Percentiles rank a stretch among this genome's conserved stretches.
Evolutionary conservation across 2,888 invertebrate species (phyloP).

Genomic region (Ecdyonurus torrentis): DNA sequence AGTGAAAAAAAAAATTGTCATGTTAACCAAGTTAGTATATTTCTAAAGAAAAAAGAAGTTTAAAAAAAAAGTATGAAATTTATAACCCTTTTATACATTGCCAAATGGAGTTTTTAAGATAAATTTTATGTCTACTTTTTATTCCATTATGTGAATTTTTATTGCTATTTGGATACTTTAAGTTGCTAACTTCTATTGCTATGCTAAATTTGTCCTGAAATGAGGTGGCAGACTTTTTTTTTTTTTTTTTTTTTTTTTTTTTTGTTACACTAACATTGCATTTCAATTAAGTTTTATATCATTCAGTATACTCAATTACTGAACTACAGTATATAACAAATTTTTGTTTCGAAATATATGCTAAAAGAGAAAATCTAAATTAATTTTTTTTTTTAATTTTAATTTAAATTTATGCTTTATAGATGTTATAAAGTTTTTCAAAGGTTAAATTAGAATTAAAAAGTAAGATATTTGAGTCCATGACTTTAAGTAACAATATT

Average conservation of each 20-base stretch:
- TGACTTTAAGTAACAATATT: background rate
- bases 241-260: background rate
- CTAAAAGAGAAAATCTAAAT: background rate
- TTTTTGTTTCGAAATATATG: background rate
- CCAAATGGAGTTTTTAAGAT: background rate
- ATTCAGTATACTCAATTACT: too few relatives aligned
- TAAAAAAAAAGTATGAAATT: too few relatives aligned
- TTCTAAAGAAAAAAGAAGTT: background rate
- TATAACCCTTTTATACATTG: background rate
- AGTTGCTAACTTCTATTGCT: background rate
- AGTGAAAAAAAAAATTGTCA: background rate
- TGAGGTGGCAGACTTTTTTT: too few relatives aligned
- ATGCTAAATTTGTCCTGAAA: too few relatives aligned
- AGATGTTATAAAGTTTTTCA: background rate
- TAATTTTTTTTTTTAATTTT: background rate
- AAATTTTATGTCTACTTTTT: background rate
- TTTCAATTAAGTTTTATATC: background rate
- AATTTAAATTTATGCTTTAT: background rate
- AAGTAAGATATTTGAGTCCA: background rate
- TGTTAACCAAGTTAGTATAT: background rate
- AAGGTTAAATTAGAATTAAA: background rate
- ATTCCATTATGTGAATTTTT: background rate
- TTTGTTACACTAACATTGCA: background rate
- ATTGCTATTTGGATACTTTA: background rate
- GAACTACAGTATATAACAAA: too few relatives aligned